These are phyloP conservation scores for Phenacoccus solenopsis DNA, from an alignment of 1,140 invertebrate genomes.

Conservation along the genomic window DNA sequence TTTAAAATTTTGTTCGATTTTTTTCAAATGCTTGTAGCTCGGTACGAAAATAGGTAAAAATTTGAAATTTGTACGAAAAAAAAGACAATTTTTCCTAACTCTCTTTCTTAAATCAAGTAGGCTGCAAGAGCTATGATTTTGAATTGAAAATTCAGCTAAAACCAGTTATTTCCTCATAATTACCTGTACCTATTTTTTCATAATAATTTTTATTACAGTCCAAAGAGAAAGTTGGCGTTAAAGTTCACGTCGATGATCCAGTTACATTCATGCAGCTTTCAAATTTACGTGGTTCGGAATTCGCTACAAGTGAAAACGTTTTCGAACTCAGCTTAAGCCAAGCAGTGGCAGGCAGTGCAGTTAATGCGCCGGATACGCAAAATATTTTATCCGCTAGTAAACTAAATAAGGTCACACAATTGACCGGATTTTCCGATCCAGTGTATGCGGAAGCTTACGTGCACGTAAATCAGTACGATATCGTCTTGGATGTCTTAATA, in stretches of 20 bases:
- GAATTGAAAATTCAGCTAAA: too few species aligned
- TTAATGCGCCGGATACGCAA: conserved; percentile 17
- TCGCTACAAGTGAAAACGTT: conserved; percentile 63
- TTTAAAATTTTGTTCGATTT: neutral
- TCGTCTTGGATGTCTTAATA: conserved; percentile 90
- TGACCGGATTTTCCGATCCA: conserved; percentile 98
- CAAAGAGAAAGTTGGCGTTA: conserved; percentile 55
- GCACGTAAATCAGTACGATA: conserved; percentile 98
- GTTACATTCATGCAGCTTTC: conserved; percentile 75
- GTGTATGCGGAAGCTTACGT: conserved; percentile 99
- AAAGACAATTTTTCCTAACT: too few species aligned
- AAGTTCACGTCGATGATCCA: conserved; percentile 75
- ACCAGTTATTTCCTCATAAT: neutral
- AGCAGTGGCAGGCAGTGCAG: conserved; percentile 55
- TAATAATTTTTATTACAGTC: conserved; percentile 34
- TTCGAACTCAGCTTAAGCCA: conserved; percentile 91
- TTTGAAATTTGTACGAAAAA: too few species aligned
- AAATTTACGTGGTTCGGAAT: conserved; percentile 53
- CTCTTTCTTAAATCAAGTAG: too few species aligned
- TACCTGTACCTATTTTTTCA: neutral
- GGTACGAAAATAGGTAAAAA: neutral
- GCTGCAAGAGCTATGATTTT: too few species aligned
- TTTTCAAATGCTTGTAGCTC: neutral
- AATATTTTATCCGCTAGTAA: conserved; percentile 39
- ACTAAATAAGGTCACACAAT: conserved; percentile 85